A percentile compares a stretch with the other conserved stretches of the same genome.
These are phyloP conservation scores for Parochlus steinenii DNA, from an alignment of 2,888 invertebrate genomes.

Conservation along the genomic window DNA sequence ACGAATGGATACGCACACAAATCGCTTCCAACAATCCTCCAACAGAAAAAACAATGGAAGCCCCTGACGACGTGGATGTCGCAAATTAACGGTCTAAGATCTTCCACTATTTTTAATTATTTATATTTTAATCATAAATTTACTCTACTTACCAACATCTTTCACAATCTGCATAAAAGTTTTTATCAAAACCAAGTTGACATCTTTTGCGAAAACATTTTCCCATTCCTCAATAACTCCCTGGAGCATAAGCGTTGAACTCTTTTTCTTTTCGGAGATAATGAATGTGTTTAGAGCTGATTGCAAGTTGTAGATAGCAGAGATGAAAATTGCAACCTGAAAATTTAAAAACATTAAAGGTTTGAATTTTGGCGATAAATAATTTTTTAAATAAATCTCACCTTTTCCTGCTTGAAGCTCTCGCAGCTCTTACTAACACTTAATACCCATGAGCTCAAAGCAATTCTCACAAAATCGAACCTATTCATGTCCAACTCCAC, in stretches of 20 bases:
- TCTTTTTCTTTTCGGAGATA: slow-evolving; percentile 22
- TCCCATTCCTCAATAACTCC: slow-evolving; percentile 48
- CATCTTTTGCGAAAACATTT: slow-evolving; percentile 53
- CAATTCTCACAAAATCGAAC: slow-evolving; percentile 62
- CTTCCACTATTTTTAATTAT: no score
- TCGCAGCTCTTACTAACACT: slow-evolving; percentile 32
- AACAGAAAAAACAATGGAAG: no score
- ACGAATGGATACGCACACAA: slow-evolving; percentile 23
- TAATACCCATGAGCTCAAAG: slow-evolving; percentile 47
- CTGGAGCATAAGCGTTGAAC: slow-evolving; percentile 23
- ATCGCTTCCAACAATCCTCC: slow-evolving; percentile 16
- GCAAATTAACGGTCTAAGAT: no score
- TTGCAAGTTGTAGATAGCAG: slow-evolving; percentile 37
- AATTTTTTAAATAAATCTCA: no score
- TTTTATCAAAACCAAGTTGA: slow-evolving; percentile 29
- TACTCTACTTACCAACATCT: no score
- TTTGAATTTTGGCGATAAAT: no score
- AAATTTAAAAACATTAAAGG: no score
- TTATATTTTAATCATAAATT: no score
- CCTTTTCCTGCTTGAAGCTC: slow-evolving; percentile 36
- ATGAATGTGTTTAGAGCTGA: slow-evolving; percentile 32
- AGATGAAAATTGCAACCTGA: slow-evolving; percentile 33
- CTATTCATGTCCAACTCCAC: slow-evolving; percentile 28
- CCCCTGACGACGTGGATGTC: no score
- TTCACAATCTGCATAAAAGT: slow-evolving; percentile 14